Evolutionary conservation across 2,888 invertebrate species (phyloP).

Genomic region (Meiosimyza platycephala): DNA sequence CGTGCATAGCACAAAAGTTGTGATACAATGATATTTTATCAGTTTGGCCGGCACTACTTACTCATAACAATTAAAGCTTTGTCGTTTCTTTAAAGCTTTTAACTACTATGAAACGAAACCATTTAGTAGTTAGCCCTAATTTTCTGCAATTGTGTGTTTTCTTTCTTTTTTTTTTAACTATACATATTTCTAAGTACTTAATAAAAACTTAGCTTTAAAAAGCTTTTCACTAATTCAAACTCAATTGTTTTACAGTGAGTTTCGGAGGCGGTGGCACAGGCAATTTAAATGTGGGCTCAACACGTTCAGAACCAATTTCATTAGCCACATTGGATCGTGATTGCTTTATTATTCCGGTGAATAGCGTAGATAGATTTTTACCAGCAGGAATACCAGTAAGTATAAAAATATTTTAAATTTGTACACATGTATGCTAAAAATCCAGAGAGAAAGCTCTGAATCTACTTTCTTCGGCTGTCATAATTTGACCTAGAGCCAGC

Average conservation of each 20-base stretch:
- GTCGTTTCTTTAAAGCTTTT: too few species aligned
- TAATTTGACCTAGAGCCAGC: too few species aligned
- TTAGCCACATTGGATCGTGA: slow-evolving; percentile 87
- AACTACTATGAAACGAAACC: neutral
- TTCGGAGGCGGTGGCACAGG: slow-evolving; percentile 55
- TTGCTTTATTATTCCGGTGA: slow-evolving; percentile 93
- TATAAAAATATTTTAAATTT: slow-evolving; percentile 1
- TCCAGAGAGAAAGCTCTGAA: too few species aligned
- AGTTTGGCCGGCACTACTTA: too few species aligned
- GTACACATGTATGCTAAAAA: too few species aligned
- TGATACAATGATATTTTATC: neutral
- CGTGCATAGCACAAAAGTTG: neutral
- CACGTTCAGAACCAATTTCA: slow-evolving; percentile 76
- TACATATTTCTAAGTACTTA: slow-evolving; percentile 15
- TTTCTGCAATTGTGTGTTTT: slow-evolving; percentile 30
- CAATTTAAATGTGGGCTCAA: slow-evolving; percentile 48
- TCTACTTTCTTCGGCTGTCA: too few species aligned
- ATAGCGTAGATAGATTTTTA: slow-evolving; percentile 87
- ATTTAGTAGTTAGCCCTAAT: slow-evolving; percentile 33
- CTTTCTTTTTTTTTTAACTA: too few species aligned
- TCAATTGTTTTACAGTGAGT: slow-evolving; percentile 57
- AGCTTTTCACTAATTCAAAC: neutral
- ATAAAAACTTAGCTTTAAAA: neutral
- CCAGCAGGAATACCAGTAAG: slow-evolving; percentile 88
- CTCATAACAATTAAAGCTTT: too few species aligned